A percentile compares a stretch with the other conserved stretches of the same genome.
Conservation (phyloP, 1,140 invertebrate genomes). For the Andricus grossulariae region DNA sequence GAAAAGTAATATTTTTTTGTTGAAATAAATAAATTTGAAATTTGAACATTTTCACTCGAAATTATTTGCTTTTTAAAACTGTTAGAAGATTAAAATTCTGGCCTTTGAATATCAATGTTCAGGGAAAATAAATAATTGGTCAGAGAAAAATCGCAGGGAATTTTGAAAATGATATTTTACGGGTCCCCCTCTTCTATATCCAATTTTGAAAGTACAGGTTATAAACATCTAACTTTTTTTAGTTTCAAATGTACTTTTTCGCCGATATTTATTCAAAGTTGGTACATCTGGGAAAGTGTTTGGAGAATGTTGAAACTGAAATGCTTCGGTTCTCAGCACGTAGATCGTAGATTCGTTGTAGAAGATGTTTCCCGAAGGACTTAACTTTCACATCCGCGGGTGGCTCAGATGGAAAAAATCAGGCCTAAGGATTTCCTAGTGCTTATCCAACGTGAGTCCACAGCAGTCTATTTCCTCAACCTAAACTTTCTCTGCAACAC, state of each 20-base stretch:
- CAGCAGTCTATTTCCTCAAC: neutral
- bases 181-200: too few relatives aligned
- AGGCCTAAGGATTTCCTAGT: constrained; percentile 20
- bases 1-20: too few relatives aligned
- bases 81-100: too few relatives aligned
- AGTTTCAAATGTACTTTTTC: neutral
- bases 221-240: neutral
- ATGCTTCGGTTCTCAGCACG: constrained; percentile 21
- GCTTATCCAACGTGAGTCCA: constrained; percentile 18
- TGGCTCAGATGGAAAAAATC: constrained; percentile 4
- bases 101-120: too few relatives aligned
- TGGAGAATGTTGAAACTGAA: constrained; percentile 14
- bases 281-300: neutral
- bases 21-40: too few relatives aligned
- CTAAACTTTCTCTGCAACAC: constrained; percentile 23
- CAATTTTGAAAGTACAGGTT: neutral
- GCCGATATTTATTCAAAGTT: neutral
- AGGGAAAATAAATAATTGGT: too few relatives aligned
- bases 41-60: too few relatives aligned
- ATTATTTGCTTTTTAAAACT: too few relatives aligned
- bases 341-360: neutral
- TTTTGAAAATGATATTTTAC: too few relatives aligned
- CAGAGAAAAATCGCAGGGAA: too few relatives aligned
- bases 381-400: constrained; percentile 17
- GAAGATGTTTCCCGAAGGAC: constrained; percentile 10